phyloP scores from a whole-genome alignment of 1,140 invertebrate genomes.

The Xylocopa sonorina region DNA sequence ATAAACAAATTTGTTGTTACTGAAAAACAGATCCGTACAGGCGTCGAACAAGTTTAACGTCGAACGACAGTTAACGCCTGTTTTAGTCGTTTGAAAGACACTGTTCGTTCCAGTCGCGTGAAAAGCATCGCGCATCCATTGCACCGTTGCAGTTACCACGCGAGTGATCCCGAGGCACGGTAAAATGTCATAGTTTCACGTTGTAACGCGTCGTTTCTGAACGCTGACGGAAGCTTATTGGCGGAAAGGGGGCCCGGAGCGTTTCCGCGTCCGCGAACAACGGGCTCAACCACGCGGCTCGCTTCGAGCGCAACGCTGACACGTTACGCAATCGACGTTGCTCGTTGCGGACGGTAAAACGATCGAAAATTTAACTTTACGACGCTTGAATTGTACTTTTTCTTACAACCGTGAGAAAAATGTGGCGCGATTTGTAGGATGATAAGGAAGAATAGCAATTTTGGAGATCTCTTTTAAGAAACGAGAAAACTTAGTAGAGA shows the following conservation, averaged over 20 bases:
- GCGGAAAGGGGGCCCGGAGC: constrained; percentile 23
- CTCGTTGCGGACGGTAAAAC: constrained; percentile 37
- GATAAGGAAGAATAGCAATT: no score
- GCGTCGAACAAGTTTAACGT: no score
- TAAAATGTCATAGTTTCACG: constrained; percentile 29
- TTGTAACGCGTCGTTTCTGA: constrained; percentile 32
- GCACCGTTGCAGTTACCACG: neutral
- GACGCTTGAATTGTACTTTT: no score
- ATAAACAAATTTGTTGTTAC: no score
- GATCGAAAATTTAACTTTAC: constrained; percentile 19
- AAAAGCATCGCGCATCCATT: neutral
- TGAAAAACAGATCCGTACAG: no score
- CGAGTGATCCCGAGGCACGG: neutral
- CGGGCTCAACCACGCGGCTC: constrained; percentile 30
- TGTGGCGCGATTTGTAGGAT: no score
- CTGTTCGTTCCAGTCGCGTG: neutral
- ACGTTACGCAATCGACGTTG: constrained; percentile 37
- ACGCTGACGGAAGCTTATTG: constrained; percentile 20
- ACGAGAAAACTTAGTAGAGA: no score
- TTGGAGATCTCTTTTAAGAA: no score
- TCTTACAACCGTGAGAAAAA: no score
- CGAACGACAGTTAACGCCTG: no score
- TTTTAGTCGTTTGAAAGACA: no score
- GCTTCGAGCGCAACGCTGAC: constrained; percentile 19
- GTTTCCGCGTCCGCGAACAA: constrained; percentile 19